A percentile compares a stretch with the other conserved stretches of the same genome.
Conservation (phyloP, 2,888 invertebrate genomes). For the Sinotaia quadrata region DNA sequence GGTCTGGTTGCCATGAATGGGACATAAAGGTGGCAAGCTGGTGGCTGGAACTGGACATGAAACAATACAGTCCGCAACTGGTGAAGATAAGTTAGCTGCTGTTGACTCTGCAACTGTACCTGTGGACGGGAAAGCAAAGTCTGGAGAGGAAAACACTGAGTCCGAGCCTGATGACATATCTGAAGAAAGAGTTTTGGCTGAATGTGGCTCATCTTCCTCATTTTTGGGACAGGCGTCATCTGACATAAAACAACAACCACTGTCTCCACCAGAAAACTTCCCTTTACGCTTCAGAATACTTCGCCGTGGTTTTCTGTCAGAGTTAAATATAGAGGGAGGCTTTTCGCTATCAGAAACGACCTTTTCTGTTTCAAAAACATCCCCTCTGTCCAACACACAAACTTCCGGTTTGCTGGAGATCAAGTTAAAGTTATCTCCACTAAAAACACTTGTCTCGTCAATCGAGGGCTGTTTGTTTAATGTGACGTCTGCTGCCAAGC, state of each 20-base stretch:
- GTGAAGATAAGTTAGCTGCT: background rate
- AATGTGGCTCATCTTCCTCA: conserved; percentile 17
- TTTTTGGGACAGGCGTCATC: conserved; percentile 40
- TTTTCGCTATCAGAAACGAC: no score
- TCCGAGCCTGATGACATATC: background rate
- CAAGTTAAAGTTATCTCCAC: no score
- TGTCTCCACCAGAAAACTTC: conserved; percentile 61
- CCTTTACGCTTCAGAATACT: conserved; percentile 65
- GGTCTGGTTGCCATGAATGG: conserved; percentile 22
- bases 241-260: conserved; percentile 56
- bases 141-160: background rate
- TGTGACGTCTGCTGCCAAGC: conserved; percentile 2
- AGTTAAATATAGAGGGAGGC: no score
- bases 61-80: background rate
- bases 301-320: conserved; percentile 60
- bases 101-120: background rate
- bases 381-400: no score
- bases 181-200: conserved; percentile 10
- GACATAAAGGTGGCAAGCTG: background rate
- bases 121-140: background rate
- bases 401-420: no score
- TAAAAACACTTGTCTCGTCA: no score
- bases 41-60: background rate
- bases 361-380: no score
- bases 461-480: no score